phyloP scores from a whole-genome alignment of 1,140 invertebrate species.

The Drosophila busckii region DNA sequence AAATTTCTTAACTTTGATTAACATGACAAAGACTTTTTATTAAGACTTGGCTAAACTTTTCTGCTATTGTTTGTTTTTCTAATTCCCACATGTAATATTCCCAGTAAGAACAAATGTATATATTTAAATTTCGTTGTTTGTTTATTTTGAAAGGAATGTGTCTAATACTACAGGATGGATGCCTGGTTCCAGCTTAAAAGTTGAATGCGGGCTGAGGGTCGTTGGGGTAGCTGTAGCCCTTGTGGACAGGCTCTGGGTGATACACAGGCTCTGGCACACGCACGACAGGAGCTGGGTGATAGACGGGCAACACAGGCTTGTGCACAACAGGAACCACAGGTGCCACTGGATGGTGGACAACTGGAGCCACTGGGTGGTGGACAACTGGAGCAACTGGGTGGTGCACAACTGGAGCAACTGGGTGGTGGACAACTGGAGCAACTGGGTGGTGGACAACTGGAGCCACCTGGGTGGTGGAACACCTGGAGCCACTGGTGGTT shows the following conservation, averaged over 20 bases:
- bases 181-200: slow-evolving; percentile 45
- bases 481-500: slow-evolving; percentile 6
- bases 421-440: slow-evolving; percentile 1
- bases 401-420: slow-evolving; percentile 18
- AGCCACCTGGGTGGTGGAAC: slow-evolving; percentile 22
- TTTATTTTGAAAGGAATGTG: slow-evolving; percentile 33
- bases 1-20: no score
- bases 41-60: no score
- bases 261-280: slow-evolving; percentile 19
- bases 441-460: slow-evolving; percentile 26
- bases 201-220: slow-evolving; percentile 68
- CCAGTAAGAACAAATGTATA: no score
- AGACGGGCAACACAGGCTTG: slow-evolving; percentile 5
- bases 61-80: no score
- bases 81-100: no score
- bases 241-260: slow-evolving; percentile 8
- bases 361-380: slow-evolving; percentile 4
- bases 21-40: no score
- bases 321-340: no score
- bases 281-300: slow-evolving; percentile 3
- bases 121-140: slow-evolving; percentile 33
- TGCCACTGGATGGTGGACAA: slow-evolving; percentile 5
- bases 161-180: slow-evolving; percentile 61
- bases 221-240: slow-evolving; percentile 73
- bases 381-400: slow-evolving; percentile 19